A percentile compares a stretch with the other conserved stretches of the same genome.
Evolutionary conservation across 1,140 invertebrate genomes (phyloP).

Genomic region (Lepidurus packardi): DNA sequence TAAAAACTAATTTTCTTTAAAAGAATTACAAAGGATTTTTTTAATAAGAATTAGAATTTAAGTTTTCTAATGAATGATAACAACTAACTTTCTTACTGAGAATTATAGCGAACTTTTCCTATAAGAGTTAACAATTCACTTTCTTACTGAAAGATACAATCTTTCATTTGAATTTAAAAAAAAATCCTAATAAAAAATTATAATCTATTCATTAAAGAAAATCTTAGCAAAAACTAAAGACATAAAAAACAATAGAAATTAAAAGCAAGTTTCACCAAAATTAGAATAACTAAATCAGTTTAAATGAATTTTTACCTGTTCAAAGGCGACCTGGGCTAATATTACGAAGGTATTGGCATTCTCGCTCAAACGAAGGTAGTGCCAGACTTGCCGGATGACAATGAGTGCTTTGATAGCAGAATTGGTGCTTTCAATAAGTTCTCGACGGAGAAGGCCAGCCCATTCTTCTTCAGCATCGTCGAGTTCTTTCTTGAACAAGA

Average conservation of each 20-base stretch:
- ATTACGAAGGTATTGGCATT: background rate
- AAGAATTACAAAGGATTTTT: too few species aligned
- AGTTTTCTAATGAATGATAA: too few species aligned
- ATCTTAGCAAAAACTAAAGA: background rate
- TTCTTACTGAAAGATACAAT: too few species aligned
- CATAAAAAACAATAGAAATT: background rate
- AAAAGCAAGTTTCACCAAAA: background rate
- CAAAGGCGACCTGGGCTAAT: background rate
- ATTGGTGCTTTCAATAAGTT: background rate
- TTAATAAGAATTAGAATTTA: too few species aligned
- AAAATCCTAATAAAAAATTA: too few species aligned
- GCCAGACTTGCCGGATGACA: constrained; percentile 2
- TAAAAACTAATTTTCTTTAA: too few species aligned
- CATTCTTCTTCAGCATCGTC: constrained; percentile 8
- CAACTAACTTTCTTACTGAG: too few species aligned
- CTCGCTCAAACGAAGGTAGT: background rate
- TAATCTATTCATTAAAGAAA: too few species aligned
- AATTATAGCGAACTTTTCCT: too few species aligned
- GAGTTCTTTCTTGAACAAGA: constrained; percentile 3
- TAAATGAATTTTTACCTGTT: background rate
- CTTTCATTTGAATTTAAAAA: too few species aligned
- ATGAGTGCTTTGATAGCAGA: background rate
- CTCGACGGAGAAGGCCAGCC: background rate
- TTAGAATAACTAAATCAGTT: background rate
- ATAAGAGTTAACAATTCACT: too few species aligned